These are phyloP conservation scores for Butorides virescens DNA, from an alignment of 2,113 vertebrate genomes.

Conservation along the genomic window DNA sequence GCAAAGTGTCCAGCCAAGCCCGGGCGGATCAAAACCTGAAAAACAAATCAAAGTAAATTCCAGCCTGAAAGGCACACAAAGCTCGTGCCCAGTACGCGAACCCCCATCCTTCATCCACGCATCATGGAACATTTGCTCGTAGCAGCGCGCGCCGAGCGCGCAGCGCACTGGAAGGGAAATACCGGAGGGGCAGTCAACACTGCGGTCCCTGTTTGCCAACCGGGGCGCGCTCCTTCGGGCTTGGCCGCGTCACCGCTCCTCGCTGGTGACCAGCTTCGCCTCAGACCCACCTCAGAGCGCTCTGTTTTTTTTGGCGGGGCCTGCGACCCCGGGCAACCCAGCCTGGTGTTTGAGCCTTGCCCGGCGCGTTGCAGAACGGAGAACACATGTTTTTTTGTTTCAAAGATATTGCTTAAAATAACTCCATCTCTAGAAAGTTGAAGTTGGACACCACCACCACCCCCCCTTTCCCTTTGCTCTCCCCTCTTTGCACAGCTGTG, in stretches of 20 bases:
- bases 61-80: not conserved
- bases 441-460: not conserved
- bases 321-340: slow-evolving; percentile 47
- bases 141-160: not conserved
- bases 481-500: not conserved
- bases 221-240: not conserved
- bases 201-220: slow-evolving; percentile 11
- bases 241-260: not conserved
- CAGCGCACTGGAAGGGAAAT: not conserved
- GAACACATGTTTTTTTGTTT: slow-evolving; percentile 70
- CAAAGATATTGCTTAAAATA: slow-evolving; percentile 71
- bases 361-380: not conserved
- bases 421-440: slow-evolving; percentile 69
- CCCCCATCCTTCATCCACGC: not conserved
- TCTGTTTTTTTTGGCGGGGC: slow-evolving; percentile 56
- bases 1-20: not conserved
- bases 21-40: not conserved
- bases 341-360: slow-evolving; percentile 30
- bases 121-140: not conserved
- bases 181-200: not conserved
- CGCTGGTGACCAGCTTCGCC: slow-evolving; percentile 10
- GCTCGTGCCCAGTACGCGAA: fast-evolving
- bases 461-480: not conserved
- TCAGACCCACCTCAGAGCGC: slow-evolving; percentile 68
- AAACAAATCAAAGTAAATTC: not conserved